Base-by-base conservation (phyloP, 2,888 invertebrate species). In the Mesoligia furuncula region DNA sequence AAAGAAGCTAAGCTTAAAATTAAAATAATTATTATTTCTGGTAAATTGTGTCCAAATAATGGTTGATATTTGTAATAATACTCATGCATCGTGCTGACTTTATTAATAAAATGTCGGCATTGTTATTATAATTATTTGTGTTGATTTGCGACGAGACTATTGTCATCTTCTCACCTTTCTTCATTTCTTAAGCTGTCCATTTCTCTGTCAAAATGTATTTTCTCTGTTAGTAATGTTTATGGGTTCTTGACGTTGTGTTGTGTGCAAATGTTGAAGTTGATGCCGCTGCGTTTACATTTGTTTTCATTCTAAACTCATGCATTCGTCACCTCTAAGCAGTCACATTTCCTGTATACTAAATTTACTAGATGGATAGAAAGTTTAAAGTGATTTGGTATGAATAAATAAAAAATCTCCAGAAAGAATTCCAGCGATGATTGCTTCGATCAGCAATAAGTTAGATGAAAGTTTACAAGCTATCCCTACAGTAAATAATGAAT, bases 121-220 rank as follows among this genome's bases (percentile, higher is more conserved):
- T 75, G 61, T 84, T 77, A 72, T 79, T 73, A 62, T 77, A 74
- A 79, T 65, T 69, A 57, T 69, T 57, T 70, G 79, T 85, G 79
- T 86, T 62, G 68, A 75, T 73, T 81, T 81, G 67, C 74, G 80
- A 85, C 80, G 76, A 84, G 79, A 85, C 81, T 79, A 73, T 84
- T 77, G 84, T 85, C 77, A 87, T 86, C 85, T 54, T 92, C 95
- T 95, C 95, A 95, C 95, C 95, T 95, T 93, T 85, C 85, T 84
- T 84, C 86, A 87, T 87, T 90, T 90, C 90, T 94, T 93, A 95
- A 93, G 93, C 90, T 88, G 92, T 93, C 94, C 93, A 92, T 90
- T 92, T 93, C 90, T 92, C 95, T 95, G 95, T 93, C 90, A 94
- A 94, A 92, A 94, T 94, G 93, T 94, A 91, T 90, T 91, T 87